Conservation (phyloP, 2,113 vertebrate genomes). For the Calypte anna region DNA sequence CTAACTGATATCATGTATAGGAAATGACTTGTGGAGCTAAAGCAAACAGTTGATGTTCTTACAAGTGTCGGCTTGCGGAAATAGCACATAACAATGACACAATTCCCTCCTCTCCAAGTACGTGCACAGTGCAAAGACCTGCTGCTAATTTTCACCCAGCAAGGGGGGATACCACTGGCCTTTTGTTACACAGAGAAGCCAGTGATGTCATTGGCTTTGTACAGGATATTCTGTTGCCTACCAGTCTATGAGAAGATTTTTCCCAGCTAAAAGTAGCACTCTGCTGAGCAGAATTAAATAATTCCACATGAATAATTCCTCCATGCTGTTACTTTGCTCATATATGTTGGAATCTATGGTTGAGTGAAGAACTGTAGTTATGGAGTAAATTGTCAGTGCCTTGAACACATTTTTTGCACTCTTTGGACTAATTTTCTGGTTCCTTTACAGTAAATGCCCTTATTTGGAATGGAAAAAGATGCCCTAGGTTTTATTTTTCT, state of each 20-base stretch:
- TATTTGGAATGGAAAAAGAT: conserved; percentile 79
- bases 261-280: conserved; percentile 77
- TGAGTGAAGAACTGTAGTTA: not conserved
- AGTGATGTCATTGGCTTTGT: conserved; percentile 77
- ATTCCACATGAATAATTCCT: conserved; percentile 71
- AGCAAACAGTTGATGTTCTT: conserved; percentile 62
- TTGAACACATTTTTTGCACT: conserved; percentile 52
- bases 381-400: conserved; percentile 54
- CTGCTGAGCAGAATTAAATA: conserved; percentile 62
- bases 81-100: conserved; percentile 55
- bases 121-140: conserved; percentile 38
- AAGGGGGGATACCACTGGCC: conserved; percentile 44
- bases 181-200: conserved; percentile 63
- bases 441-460: conserved; percentile 64
- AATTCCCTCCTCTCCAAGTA: conserved; percentile 29
- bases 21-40: conserved; percentile 49
- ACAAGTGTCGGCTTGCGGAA: conserved; percentile 54
- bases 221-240: conserved; percentile 61
- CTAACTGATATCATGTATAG: conserved; percentile 24
- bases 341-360: conserved; percentile 40
- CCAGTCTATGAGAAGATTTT: conserved; percentile 73
- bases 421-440: conserved; percentile 51
- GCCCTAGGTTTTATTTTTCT: conserved; percentile 34
- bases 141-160: conserved; percentile 68
- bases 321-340: conserved; percentile 58